phyloP scores from a whole-genome alignment of 2,888 invertebrate genomes.

The Drosophila anomalata region DNA sequence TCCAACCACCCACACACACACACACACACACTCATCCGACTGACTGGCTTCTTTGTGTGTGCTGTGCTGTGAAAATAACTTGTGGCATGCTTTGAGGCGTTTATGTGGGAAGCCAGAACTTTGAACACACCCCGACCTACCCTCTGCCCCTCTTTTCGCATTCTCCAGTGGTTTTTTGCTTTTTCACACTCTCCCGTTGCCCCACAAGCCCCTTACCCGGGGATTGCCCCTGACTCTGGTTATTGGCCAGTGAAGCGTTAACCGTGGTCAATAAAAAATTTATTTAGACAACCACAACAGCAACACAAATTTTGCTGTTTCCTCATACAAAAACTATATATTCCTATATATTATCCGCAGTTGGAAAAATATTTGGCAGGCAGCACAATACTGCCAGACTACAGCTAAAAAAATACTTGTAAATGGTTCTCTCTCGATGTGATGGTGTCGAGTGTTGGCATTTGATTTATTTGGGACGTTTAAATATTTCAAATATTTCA shows the following conservation, averaged over 20 bases:
- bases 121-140: slow-evolving; percentile 29
- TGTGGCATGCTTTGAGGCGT: slow-evolving; percentile 77
- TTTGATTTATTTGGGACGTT: slow-evolving; percentile 65
- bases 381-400: slow-evolving; percentile 8
- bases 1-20: slow-evolving; percentile 20
- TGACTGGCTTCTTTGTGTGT: slow-evolving; percentile 34
- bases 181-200: slow-evolving; percentile 43
- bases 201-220: neutral
- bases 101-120: slow-evolving; percentile 45
- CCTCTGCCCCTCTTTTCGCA: slow-evolving; percentile 9
- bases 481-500: slow-evolving; percentile 74
- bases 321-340: slow-evolving; percentile 55
- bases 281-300: slow-evolving; percentile 74
- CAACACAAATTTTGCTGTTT: slow-evolving; percentile 58
- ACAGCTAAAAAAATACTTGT: slow-evolving; percentile 32
- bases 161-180: slow-evolving; percentile 66
- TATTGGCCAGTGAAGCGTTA: slow-evolving; percentile 77
- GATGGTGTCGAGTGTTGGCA: slow-evolving; percentile 63
- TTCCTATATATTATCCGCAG: slow-evolving; percentile 29
- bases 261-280: slow-evolving; percentile 79
- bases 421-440: slow-evolving; percentile 31
- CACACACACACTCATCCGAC: slow-evolving; percentile 33
- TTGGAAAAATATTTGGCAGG: slow-evolving; percentile 40
- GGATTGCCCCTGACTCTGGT: slow-evolving; percentile 23
- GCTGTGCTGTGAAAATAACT: slow-evolving; percentile 64